Conservation (phyloP, 2,113 vertebrate genomes). For the Alexandromys fortis region DNA sequence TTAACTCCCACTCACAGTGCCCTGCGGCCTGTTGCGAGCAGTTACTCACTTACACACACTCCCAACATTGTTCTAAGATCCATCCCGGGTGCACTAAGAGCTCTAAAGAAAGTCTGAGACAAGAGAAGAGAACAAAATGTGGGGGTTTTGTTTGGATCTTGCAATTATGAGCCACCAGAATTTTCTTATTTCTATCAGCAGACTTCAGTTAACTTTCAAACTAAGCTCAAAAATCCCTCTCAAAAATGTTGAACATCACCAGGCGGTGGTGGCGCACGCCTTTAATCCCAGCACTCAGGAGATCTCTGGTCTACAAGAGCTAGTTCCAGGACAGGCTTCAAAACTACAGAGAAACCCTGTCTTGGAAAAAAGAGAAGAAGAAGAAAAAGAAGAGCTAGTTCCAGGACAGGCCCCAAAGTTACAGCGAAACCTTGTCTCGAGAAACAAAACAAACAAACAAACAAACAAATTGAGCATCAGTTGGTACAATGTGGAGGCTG, state of each 20-base stretch:
- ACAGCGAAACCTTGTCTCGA: too few relatives aligned
- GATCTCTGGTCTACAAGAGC: too few relatives aligned
- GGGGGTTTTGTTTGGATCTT: neutral
- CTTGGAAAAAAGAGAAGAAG: too few relatives aligned
- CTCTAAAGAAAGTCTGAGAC: conserved; percentile 46
- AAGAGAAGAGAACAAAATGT: conserved; percentile 11
- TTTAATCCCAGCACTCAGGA: too few relatives aligned
- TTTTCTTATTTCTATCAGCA: conserved; percentile 2
- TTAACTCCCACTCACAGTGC: neutral
- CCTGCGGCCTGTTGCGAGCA: neutral
- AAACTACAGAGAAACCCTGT: too few relatives aligned
- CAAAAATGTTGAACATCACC: neutral
- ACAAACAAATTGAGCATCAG: neutral
- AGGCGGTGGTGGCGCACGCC: too few relatives aligned
- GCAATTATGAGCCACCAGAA: neutral
- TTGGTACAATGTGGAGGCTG: neutral
- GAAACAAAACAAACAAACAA: too few relatives aligned
- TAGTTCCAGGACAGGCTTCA: too few relatives aligned
- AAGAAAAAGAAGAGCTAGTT: too few relatives aligned
- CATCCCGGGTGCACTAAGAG: neutral
- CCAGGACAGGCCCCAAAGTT: too few relatives aligned
- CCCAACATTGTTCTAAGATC: conserved; percentile 17
- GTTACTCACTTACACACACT: conserved; percentile 7
- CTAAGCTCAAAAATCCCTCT: neutral
- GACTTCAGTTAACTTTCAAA: conserved; percentile 56